phyloP scores from a whole-genome alignment of 2,797 vertebrate species.

The Enteromius viviparus region DNA sequence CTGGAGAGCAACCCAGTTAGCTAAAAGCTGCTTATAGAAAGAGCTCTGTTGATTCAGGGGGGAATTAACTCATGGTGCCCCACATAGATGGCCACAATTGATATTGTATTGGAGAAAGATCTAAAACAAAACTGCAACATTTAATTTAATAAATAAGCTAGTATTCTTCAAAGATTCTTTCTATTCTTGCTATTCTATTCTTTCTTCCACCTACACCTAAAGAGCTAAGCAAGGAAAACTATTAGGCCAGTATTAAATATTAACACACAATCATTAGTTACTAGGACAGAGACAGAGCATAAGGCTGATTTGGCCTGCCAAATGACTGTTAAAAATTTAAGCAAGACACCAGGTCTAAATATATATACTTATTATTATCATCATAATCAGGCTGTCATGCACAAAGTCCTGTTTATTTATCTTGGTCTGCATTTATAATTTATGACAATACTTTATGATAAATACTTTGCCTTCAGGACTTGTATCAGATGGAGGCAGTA shows the following conservation, averaged over 20 bases:
- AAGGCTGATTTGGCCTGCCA: conserved; percentile 27
- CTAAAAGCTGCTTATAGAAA: background rate
- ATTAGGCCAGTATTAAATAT: conserved; percentile 38
- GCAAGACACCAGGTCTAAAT: conserved; percentile 25
- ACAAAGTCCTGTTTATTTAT: conserved; percentile 1
- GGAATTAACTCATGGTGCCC: conserved; percentile 2
- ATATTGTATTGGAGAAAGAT: background rate
- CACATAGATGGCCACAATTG: conserved; percentile 20
- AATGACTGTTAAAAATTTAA: conserved; percentile 47
- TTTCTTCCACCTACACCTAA: conserved; percentile 16
- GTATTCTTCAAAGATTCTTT: conserved; percentile 5
- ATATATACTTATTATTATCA: conserved; percentile 25
- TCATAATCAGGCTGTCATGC: background rate
- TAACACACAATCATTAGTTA: conserved; percentile 39
- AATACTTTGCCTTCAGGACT: background rate
- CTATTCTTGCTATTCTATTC: too few relatives aligned
- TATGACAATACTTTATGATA: background rate
- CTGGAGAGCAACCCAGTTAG: background rate
- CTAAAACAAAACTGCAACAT: background rate
- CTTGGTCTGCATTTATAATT: conserved; percentile 11
- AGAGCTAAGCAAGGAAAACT: conserved; percentile 6
- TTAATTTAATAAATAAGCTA: background rate
- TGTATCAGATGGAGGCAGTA: background rate
- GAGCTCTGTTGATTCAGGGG: background rate
- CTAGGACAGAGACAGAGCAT: conserved; percentile 32